A percentile compares a stretch with the other conserved stretches of the same genome.
Conservation (phyloP, 2,888 invertebrate species). For the Thereva nobilitata region DNA sequence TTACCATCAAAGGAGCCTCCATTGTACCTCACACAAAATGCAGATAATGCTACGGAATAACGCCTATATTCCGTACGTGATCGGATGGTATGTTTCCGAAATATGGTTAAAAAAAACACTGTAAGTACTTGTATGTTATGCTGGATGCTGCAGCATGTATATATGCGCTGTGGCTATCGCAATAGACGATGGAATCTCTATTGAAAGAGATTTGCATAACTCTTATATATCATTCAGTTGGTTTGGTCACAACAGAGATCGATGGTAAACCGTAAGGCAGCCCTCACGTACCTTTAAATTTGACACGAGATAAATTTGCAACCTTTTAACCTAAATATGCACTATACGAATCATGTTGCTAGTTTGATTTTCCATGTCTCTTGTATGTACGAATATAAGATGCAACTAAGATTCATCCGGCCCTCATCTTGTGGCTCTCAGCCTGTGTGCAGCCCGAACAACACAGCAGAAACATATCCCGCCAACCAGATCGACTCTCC, state of each 20-base stretch:
- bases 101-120: too few relatives aligned
- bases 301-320: constrained; percentile 37
- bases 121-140: too few relatives aligned
- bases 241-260: constrained; percentile 3
- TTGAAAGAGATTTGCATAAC: constrained; percentile 1
- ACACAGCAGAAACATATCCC: too few relatives aligned
- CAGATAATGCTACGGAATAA: too few relatives aligned
- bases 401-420: constrained; percentile 26
- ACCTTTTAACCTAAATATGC: constrained; percentile 34
- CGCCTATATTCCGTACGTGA: too few relatives aligned
- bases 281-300: constrained; percentile 35
- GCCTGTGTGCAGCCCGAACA: neutral
- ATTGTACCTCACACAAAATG: too few relatives aligned
- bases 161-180: neutral
- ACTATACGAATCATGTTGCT: constrained; percentile 18
- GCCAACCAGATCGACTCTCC: neutral
- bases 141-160: too few relatives aligned
- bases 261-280: constrained; percentile 28
- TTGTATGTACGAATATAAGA: constrained; percentile 22
- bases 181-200: constrained; percentile 9
- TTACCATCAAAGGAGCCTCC: neutral
- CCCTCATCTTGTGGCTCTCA: constrained; percentile 7
- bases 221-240: neutral
- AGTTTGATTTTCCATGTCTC: too few relatives aligned
- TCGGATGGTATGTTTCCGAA: too few relatives aligned